Evolutionary conservation across 2,888 invertebrate species (phyloP), one percentile per base, ranked within the genome.

Genomic region (Melolontha melolontha): DNA sequence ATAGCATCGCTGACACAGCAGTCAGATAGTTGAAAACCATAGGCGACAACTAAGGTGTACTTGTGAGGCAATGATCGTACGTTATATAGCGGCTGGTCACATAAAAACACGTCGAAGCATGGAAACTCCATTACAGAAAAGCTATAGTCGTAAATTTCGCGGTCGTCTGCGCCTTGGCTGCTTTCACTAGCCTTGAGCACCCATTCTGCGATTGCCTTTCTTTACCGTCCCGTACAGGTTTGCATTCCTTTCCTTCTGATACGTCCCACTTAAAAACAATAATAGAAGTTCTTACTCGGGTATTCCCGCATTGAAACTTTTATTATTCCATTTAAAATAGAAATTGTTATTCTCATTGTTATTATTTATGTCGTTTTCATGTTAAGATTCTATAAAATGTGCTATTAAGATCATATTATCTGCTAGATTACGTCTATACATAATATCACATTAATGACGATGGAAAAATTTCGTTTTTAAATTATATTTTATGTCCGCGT

Each of bases 91-190:
- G 79, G 77, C 76, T 79, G 76, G 78, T 79, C 79, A 77, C 81
- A 82, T 81, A 82, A 82, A 83, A 82, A 80, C 80, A 79, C 80
- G 78, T 76, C 79, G 76, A 78, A 82, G 82, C 83, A 82, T 82
- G 83, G 80, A 82, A 83, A 82, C 80, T 82, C 83, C 82, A 82
- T 82, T 83, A 82, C 79, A 77, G 78, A 76, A 79, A 81, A 80
- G 81, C 81, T 78, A 80, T 81, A 81, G 79, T 81, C 81, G 81
- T 82, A 82, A 82, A 82, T 82, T 78, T 80, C 73, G 68, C 72
- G 74, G 78, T 76, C 76, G 76, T 75, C 78, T 75, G 73, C 65
- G 74, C 70, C 70, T 73, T 70, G 71, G 70, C 62, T 70, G 74
- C 75, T 72, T 72, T 75, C 74, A 14, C 44, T 57, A 57, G 57